A percentile compares a stretch with the other conserved stretches of the same genome.
Conservation (phyloP, 2,113 vertebrate species). For the Sinocyclocheilus maitianheensis region DNA sequence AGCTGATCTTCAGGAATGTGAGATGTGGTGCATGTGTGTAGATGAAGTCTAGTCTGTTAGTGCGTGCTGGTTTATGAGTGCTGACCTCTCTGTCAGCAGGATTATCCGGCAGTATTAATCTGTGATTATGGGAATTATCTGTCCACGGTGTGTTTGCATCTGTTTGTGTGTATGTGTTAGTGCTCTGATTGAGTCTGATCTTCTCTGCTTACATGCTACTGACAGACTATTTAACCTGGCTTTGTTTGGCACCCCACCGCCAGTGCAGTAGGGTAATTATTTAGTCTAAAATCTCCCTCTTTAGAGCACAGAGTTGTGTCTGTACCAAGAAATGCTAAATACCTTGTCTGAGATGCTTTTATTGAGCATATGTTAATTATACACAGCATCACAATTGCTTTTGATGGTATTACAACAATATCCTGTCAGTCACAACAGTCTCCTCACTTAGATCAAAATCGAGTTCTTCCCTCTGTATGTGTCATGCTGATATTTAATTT, state of each 20-base stretch:
- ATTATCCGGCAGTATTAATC: conserved; percentile 76
- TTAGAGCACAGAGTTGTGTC: conserved; percentile 16
- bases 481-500: conserved; percentile 58
- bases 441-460: conserved; percentile 51
- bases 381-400: conserved; percentile 10
- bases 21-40: conserved; percentile 23
- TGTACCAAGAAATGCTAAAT: conserved; percentile 9
- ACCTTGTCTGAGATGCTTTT: conserved; percentile 25
- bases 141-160: conserved; percentile 32
- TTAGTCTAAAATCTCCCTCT: conserved; percentile 40
- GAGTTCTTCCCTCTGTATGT: conserved; percentile 51
- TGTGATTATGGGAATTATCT: conserved; percentile 68
- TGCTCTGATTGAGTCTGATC: conserved; percentile 29
- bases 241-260: conserved; percentile 51
- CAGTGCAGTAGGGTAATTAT: conserved; percentile 55
- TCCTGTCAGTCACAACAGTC: conserved; percentile 54
- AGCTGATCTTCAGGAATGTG: conserved; percentile 40
- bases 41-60: conserved; percentile 58
- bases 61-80: conserved; percentile 47
- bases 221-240: conserved; percentile 49
- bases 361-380: conserved; percentile 34
- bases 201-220: conserved; percentile 41
- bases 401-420: conserved; percentile 28
- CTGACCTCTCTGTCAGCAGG: conserved; percentile 67
- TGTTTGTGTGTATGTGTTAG: conserved; percentile 26